Base-by-base conservation (phyloP, 2,797 vertebrate genomes). In the Eurystomus glaucurus region DNA sequence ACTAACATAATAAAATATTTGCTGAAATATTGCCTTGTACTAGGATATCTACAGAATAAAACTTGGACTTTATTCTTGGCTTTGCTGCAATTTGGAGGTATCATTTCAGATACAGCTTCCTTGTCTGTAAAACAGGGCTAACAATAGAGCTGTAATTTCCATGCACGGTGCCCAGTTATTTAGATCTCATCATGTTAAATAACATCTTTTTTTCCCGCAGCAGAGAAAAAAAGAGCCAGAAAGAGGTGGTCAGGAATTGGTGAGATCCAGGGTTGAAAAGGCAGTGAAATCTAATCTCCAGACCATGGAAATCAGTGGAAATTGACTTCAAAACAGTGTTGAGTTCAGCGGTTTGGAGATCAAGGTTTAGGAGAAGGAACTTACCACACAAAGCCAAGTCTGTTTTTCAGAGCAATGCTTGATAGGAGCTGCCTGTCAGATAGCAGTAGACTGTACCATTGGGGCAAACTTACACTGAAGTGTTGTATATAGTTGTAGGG, bases 241-340 rank as follows among this genome's bases (percentile, higher is more conserved):
- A 29, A 1, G 4, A 93, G 55, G 81, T 19, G 9, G 58, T 29
- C 46, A 33, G 76, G 85, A 91, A 88, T 7, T 58, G 28, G 5
- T 78, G 64, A 78, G 76, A 94, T 66, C 69, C 61, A 43, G 15
- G 39, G n/a, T 9, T 93, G 74, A 85, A 95, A 88, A 88, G 35
- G 35, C 79, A 93, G 85, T 39, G 82, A 91, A 96, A 96, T 86
- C 65, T 81, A 71, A 93, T 84, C 68, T 90, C 45, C n/a, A 76
- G 65, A 80, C 65, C 54, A 65, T 51, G 50, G 79, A 94, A 96
- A 80, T 93, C 43, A 84, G 45, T 88, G 82, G 57, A 78, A 95
- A 78, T n/a, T 33, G 4, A 57, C 74, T 90, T 96, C 35, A 95
- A 86, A 90, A 91, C 18, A 31, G 46, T 39, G 26, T 14, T 96